Percentiles rank a stretch among this genome's conserved stretches.
Conservation (phyloP, 2,113 vertebrate genomes). For the Daboia siamensis region DNA sequence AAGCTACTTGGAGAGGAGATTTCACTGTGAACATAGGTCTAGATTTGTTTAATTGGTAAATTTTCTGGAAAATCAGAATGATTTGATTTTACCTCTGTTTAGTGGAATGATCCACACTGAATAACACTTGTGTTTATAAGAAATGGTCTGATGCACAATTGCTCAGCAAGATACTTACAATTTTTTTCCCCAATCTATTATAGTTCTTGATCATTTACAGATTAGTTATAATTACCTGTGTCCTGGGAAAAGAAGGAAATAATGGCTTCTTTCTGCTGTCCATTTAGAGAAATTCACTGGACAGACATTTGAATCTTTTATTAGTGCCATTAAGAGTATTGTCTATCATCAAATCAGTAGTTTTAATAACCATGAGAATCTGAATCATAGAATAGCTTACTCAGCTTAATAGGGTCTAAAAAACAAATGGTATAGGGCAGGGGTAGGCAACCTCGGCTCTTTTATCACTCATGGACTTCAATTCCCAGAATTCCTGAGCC, state of each 20-base stretch:
- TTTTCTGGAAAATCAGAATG: not conserved
- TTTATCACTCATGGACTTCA: too few species aligned
- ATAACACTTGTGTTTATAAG: not conserved
- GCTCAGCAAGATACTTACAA: not conserved
- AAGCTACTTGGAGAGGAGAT: not conserved
- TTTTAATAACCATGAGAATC: not conserved
- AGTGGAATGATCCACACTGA: too few species aligned
- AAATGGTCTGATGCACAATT: not conserved
- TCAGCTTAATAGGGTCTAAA: not conserved
- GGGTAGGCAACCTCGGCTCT: too few species aligned
- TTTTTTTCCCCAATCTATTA: not conserved
- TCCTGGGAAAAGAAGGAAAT: not conserved
- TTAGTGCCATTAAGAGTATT: not conserved
- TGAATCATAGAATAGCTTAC: not conserved
- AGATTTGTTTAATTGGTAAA: slow-evolving; percentile 25
- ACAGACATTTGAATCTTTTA: not conserved
- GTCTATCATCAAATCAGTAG: not conserved
- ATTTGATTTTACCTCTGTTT: too few species aligned
- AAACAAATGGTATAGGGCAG: too few species aligned
- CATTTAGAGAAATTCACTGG: not conserved
- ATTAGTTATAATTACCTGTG: not conserved
- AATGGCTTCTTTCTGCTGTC: not conserved
- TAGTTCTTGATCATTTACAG: not conserved
- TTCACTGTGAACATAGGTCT: slow-evolving; percentile 19
- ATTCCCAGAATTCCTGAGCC: too few species aligned